Percentiles rank a stretch among this genome's conserved stretches.
Evolutionary conservation across 2,797 vertebrate genomes (phyloP).

Genomic region (Cottoperca gobio): DNA sequence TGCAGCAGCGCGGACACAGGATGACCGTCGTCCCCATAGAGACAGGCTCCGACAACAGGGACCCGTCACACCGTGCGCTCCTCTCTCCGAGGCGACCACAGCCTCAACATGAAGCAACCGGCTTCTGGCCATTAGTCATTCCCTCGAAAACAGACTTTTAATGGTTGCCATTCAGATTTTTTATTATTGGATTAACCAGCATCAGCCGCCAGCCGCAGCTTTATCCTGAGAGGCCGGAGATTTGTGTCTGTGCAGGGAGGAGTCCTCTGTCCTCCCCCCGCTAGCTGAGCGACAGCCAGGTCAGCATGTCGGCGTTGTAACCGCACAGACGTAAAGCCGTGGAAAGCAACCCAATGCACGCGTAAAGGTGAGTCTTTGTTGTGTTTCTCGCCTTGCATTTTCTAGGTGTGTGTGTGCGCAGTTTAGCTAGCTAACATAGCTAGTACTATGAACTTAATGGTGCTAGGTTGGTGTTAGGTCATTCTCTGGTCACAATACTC

Average conservation of each 20-base stretch:
- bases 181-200: constrained; percentile 71
- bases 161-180: constrained; percentile 53
- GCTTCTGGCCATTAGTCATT: constrained; percentile 20
- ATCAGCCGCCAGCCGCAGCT: constrained; percentile 56
- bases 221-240: constrained; percentile 81
- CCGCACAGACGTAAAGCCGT: constrained; percentile 42
- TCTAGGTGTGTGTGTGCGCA: background rate
- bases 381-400: background rate
- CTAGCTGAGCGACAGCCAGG: constrained; percentile 43
- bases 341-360: constrained; percentile 54
- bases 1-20: constrained; percentile 22
- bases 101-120: constrained; percentile 16
- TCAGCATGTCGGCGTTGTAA: constrained; percentile 62
- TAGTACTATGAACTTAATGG: constrained; percentile 5
- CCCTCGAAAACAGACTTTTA: constrained; percentile 43
- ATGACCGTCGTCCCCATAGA: constrained; percentile 80
- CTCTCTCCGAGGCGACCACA: constrained; percentile 44
- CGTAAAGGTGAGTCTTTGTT: constrained; percentile 75
- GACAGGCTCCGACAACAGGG: constrained; percentile 76
- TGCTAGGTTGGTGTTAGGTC: constrained; percentile 21
- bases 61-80: constrained; percentile 14
- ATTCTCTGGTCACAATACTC: constrained; percentile 26
- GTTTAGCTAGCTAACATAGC: constrained; percentile 28
- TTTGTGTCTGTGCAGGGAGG: constrained; percentile 74
- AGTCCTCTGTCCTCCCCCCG: constrained; percentile 65